phyloP scores from a whole-genome alignment of 1,140 invertebrate genomes.

The Zophobas atratus region DNA sequence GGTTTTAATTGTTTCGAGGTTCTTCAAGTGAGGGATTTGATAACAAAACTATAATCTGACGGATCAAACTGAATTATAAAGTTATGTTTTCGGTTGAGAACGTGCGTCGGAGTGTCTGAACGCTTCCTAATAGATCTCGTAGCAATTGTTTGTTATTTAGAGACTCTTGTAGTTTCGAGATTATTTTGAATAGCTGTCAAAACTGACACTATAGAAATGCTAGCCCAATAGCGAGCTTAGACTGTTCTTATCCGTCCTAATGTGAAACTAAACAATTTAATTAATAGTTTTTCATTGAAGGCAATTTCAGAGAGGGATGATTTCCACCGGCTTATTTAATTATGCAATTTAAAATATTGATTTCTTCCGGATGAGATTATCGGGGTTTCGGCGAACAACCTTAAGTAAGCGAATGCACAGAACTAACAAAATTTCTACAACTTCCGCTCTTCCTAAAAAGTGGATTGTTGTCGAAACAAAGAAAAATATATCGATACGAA shows the following conservation, averaged over 20 bases:
- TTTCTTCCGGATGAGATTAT: too few relatives aligned
- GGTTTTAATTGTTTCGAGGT: too few relatives aligned
- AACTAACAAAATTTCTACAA: too few relatives aligned
- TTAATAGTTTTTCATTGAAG: background rate
- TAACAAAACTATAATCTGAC: background rate
- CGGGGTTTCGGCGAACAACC: too few relatives aligned
- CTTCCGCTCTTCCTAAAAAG: too few relatives aligned
- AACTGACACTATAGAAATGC: constrained; percentile 3
- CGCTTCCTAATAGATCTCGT: constrained; percentile 7
- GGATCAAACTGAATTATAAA: background rate
- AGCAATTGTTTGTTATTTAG: constrained; percentile 7
- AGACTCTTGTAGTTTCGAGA: background rate
- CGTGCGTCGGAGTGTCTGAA: background rate
- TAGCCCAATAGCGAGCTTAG: background rate
- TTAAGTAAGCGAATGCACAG: too few relatives aligned
- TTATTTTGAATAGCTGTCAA: constrained; percentile 9
- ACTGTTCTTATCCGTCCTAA: constrained; percentile 1
- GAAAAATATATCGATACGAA: too few relatives aligned
- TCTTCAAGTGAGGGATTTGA: too few relatives aligned
- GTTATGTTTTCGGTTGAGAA: constrained; percentile 11
- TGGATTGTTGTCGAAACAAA: too few relatives aligned
- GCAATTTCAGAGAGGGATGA: constrained; percentile 7
- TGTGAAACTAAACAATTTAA: constrained; percentile 16
- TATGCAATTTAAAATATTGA: constrained; percentile 19
- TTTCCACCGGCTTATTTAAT: constrained; percentile 18